phyloP scores from a whole-genome alignment of 2,888 invertebrate genomes.

The Leistus spinibarbis region DNA sequence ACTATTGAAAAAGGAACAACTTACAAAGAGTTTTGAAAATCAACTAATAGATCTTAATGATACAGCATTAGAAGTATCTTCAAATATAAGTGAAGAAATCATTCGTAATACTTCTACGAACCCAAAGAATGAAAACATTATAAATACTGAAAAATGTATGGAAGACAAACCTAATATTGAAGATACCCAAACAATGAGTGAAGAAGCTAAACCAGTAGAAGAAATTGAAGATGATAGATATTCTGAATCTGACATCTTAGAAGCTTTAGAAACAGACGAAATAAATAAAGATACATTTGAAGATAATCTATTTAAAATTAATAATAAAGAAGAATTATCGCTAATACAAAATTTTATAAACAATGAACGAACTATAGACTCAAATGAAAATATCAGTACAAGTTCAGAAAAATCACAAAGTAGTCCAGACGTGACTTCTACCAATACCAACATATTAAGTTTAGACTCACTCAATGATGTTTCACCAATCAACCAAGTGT shows the following conservation, averaged over 20 bases:
- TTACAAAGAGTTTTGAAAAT: neutral
- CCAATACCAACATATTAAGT: slow-evolving; percentile 3
- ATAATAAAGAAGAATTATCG: slow-evolving; percentile 11
- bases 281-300: neutral
- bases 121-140: neutral
- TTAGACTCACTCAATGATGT: slow-evolving; percentile 1
- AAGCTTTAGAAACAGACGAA: neutral
- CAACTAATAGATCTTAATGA: neutral
- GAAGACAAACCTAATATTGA: neutral
- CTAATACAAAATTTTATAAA: slow-evolving; percentile 29
- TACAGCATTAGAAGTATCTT: neutral
- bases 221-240: neutral
- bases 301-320: neutral
- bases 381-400: neutral
- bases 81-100: neutral
- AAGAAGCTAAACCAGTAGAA: neutral
- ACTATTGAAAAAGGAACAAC: neutral
- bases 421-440: neutral
- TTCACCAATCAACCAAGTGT: slow-evolving; percentile 50
- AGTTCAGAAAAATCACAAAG: neutral
- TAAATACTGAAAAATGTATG: neutral
- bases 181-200: neutral
- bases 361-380: slow-evolving; percentile 22
- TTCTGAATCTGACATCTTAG: neutral
- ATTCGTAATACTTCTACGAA: too few relatives aligned